Base-by-base conservation (phyloP, 2,888 invertebrate genomes). In the Parelbella ahira region DNA sequence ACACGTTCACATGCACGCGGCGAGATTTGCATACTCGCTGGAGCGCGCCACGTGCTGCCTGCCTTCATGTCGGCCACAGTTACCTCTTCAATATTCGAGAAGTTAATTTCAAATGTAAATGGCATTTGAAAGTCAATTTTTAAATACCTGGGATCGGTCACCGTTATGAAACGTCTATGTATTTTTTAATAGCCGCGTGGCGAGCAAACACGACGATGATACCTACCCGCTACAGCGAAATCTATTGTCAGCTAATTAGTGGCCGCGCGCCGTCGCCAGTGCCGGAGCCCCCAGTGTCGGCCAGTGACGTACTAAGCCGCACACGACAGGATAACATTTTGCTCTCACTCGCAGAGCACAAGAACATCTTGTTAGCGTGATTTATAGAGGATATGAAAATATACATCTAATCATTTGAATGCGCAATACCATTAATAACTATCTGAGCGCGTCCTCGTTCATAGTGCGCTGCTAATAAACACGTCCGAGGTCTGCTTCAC, bases 1-100 rank as follows among this genome's bases (percentile, higher is more conserved):
- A 59, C 55, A 57, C 54, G 64, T 65, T 64, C 68, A 75, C 65
- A 67, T 66, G 65, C 56, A 50, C 53, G 47, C 42, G 47, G 13
- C 20, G 42, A 49, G 51, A 86, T 86, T 84, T 84, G 84, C 84
- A 86, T 86, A 86, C 86, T 58, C 56, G 80, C 69, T 62, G 62
- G 60, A 67, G 67, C 65, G 60, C 62, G 79, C 75, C 86, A 83
- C 86, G 84, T 81, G 80, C 72, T 68, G 60, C 51, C 44, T 47
- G 48, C 52, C 68, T 71, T 71, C 69, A 60, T 63, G 69, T 71
- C 57, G 55, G 70, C 64, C 73, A 79, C 80, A 81, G 80, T 80
- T 82, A 79, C 66, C 73, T 82, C 68, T 72, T 80, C 74, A 79
- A 81, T 80, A 81, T 81, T 76, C 76, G 68, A 76, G 67, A 69